Percentiles rank a stretch among this genome's conserved stretches.
These are phyloP conservation scores for Orthosia gothica DNA, from an alignment of 2,888 invertebrate genomes.

Conservation along the genomic window DNA sequence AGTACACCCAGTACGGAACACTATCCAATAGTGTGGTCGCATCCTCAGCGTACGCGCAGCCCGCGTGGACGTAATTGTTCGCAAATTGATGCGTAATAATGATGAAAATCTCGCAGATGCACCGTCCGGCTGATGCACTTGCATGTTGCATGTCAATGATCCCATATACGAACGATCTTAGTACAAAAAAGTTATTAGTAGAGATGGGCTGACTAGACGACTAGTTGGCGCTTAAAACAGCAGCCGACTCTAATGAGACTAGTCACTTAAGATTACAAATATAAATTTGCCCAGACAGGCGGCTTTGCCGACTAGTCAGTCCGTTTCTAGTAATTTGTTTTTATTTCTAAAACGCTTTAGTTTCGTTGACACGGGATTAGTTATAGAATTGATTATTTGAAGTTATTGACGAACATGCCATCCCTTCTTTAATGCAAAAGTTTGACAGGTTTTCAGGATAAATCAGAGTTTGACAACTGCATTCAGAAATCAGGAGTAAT, in stretches of 20 bases:
- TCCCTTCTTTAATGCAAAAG: no score
- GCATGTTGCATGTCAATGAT: slow-evolving; percentile 64
- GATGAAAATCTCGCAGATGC: slow-evolving; percentile 62
- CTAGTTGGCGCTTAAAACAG: not conserved
- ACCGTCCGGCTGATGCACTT: slow-evolving; percentile 35
- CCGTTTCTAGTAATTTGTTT: not conserved
- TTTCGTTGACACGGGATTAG: not conserved
- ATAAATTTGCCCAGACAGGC: not conserved
- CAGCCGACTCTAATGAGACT: not conserved
- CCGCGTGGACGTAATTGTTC: slow-evolving; percentile 61
- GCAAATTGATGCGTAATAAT: slow-evolving; percentile 63
- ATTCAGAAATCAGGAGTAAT: no score
- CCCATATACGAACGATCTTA: slow-evolving; percentile 53
- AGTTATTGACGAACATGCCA: no score
- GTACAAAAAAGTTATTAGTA: slow-evolving; percentile 46
- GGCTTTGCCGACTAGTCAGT: not conserved
- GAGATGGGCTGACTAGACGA: not conserved
- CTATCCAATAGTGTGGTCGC: slow-evolving; percentile 21
- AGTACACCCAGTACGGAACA: slow-evolving; percentile 21
- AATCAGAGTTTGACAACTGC: no score
- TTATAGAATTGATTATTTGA: no score
- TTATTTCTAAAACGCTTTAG: not conserved
- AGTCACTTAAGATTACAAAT: not conserved
- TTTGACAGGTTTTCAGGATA: no score
- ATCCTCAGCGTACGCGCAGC: slow-evolving; percentile 8